Evolutionary conservation across 2,113 vertebrate species (phyloP), one percentile per base, ranked within the genome.

Genomic region (Trematomus loennbergii): DNA sequence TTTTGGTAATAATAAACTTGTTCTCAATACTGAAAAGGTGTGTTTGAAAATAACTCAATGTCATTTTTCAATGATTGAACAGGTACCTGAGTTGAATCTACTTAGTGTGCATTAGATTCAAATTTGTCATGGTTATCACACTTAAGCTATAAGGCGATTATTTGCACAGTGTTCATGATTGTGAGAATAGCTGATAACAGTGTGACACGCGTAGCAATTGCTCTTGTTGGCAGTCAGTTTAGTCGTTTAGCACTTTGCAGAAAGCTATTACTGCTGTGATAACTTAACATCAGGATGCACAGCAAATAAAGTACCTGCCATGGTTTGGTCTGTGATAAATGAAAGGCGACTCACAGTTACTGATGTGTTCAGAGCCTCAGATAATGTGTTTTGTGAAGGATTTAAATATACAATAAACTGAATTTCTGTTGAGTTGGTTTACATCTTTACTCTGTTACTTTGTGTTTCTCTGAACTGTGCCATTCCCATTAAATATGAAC

Each of bases 291-390:
- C 17, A 18, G 45, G 7, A 2, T 40, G 13, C 18, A 57, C 36
- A 57, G 67, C 43, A 64, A 72, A 72, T 2, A 65, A 25, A 45
- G 57, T 0, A 43, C 8, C 46, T 52, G 48, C 8, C 54, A 29
- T 55, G 36, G 45, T 54, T 36, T 48, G 36, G 7, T 68, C 16
- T 25, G 13, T 46, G n/a, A 61, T 10, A 59, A 71, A 55, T 17
- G 52, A 50, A 64, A 76, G 10, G 3, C 33, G 12, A 72, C 79
- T 87, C 61, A 79, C 70, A 72, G 52, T 16, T 25, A 29, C 63
- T 68, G 71, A 67, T 62, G 36, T 72, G 29, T 48, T 57, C 16
- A 40, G 15, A 75, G 36, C 20, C 5, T 55, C 59, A 61, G 22
- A 40, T 48, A 12, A 50, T 49, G 22, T 5, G 9, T 16, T 59